These are phyloP conservation scores for Campylomormyrus numenius DNA, from an alignment of 2,113 vertebrate species.

Conservation along the genomic window DNA sequence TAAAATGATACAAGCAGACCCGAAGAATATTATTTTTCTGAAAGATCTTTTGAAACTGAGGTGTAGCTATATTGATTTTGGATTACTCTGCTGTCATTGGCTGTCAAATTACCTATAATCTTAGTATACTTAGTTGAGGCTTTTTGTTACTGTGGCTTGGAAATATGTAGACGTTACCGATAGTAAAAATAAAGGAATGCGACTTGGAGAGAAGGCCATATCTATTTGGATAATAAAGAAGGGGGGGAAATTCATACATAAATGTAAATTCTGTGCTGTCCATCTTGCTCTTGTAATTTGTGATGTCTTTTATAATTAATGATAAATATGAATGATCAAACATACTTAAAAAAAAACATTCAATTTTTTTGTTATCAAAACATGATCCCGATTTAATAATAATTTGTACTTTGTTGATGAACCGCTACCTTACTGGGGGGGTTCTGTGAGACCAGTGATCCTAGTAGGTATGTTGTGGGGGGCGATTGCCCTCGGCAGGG, in stretches of 20 bases:
- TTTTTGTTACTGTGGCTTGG: background rate
- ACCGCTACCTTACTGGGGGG: background rate
- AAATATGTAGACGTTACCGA: background rate
- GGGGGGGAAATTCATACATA: background rate
- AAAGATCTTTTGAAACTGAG: background rate
- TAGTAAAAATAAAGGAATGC: background rate
- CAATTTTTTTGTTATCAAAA: background rate
- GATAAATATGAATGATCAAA: background rate
- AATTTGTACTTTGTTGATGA: background rate
- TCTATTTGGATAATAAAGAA: background rate
- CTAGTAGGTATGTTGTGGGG: background rate
- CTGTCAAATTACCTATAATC: background rate
- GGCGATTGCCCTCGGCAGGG: background rate
- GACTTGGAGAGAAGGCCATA: background rate
- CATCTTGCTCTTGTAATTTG: too few species aligned
- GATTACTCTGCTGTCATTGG: background rate
- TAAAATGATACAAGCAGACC: background rate
- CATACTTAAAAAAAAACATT: background rate
- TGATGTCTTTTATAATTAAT: background rate
- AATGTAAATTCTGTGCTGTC: background rate
- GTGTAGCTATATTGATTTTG: background rate
- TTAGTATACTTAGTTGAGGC: background rate
- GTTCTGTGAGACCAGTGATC: background rate
- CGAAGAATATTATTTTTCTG: background rate
- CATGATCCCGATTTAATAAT: background rate